Base-by-base conservation (phyloP, 2,113 vertebrate species). In the Melospiza georgiana region DNA sequence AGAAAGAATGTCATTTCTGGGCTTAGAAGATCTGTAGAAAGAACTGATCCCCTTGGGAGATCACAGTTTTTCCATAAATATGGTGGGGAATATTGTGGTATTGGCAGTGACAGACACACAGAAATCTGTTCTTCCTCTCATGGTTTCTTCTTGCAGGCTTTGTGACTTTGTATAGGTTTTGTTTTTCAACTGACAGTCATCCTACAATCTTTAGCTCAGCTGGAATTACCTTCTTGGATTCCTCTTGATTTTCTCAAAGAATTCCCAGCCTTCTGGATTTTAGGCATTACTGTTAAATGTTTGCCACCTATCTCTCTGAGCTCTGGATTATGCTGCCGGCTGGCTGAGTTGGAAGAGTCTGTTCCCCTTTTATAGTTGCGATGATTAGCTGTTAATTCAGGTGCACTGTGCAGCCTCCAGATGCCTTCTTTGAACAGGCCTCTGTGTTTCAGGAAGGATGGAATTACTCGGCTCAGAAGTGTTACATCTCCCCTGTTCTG, bases 21-120 rank as follows among this genome's bases (percentile, higher is more conserved):
- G 62, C 43, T 95, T 87, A 73, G 71, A 90, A 73, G 52, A 88
- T 82, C 46, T 89, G 63, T 89, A 86, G 73, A 83, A 73, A 89
- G 76, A 91, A 28, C 68, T 63, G 63, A 91, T 92, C 82, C 95
- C 37, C 90, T 94, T 73, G 46, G 44, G 94, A 95, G 58, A 88
- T 89, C 67, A 77, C 19, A 41, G 0, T 83, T 90, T 92, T 93
- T 95, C 95, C 76, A 84, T 89, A 90, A 92, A 93, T 3, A 28
- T 84, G 82, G 66, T 6, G 22, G 58, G 67, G 77, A 80, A 76
- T 82, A 35, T 46, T 81, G 68, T 93, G 59, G 43, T 76, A 74
- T 67, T 0, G 0, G 39, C 65, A 61, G 9, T 61, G 82, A 73
- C 48, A 76, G 41, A 46, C 19, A 52, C 33, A 54, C 16, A 66